Evolutionary conservation across 2,113 vertebrate genomes (phyloP), one percentile per base, ranked within the genome.

Genomic region (Lagopus muta): DNA sequence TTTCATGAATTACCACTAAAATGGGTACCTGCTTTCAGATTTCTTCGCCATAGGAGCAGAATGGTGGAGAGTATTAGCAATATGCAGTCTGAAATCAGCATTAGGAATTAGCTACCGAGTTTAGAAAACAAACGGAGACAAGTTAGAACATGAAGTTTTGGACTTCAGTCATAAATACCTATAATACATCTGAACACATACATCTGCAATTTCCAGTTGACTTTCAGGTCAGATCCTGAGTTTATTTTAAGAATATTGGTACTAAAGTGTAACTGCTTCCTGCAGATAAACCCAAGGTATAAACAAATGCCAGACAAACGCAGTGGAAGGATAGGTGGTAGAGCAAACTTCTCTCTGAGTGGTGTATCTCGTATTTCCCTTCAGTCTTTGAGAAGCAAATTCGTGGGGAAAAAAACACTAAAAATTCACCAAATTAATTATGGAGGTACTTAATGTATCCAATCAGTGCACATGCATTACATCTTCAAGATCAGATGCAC

Each of bases 151-250:
- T 47, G 34, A 45, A 52, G 57, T 60, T 90, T 89, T 57, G 47
- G 50, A 50, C 52, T 79, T 84, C 36, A 76, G 38, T 79, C 77
- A 91, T 84, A 55, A 70, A 43, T 72, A 86, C 71, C 91, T 82
- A 86, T 82, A 90, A 78, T 74, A 86, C 43, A 69, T 65, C 50
- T 67, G 52, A 94, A 81, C 25, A 77, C 28, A 64, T 4, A 55
- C 42, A 81, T 74, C 74, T 66, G 61, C 54, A 71, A 58, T 30
- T 85, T 79, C 30, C 72, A 73, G n/a, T 66, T 91, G 88, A 76
- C 70, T 91, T 88, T 85, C 88, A 85, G 78, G 85, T 88, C 54
- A 79, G 67, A 89, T 79, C 15, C 36, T 36, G 21, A 89, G 27
- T 30, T n/a, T 82, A 88, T 82, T 82, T 89, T 43, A 85, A 58